Base-by-base conservation (phyloP, 2,113 vertebrate species). In the Phalacrocorax carbo region DNA sequence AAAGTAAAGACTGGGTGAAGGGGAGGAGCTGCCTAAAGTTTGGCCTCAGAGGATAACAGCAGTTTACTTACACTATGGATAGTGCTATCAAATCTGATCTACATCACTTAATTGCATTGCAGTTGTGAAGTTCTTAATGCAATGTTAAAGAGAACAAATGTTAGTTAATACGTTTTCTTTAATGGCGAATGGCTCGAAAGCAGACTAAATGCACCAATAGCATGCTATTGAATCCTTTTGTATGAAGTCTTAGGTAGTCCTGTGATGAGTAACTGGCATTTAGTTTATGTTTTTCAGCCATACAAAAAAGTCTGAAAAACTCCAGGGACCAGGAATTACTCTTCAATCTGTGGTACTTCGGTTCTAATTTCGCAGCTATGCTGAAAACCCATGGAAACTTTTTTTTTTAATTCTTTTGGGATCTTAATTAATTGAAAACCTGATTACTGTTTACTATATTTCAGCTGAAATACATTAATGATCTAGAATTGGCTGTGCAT, bases 391-490 rank as follows among this genome's bases (percentile, higher is more conserved):
- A 2, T 26, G 81, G 3, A 80, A 72, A 18, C 3, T 40, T 69
- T 60, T 3, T 48, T 54, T 1, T 38, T 10, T 10, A 38, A 7
- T 94, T 91, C 14, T 68, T 79, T 57, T 46, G 27, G 55, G 5
- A 34, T 65, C 54, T 42, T 64, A 87, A 27, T 42, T 64, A 87
- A 27, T 38, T 58, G 38, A 58, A 85, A 93, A 49, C 6, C 62
- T 82, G 91, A 66, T 96, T 19, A 26, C 25, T 88, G 61, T 76
- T 94, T 61, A 20, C 27, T 97, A 2, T 97, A 12, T 97, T 98
- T 82, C 97, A 99, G 99, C 96, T 99, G 93, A 72, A 97, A 79
- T 95, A 60, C 86, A 98, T 99, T 62, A 98, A 99, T 93, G 97
- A 98, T 6, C 77, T 99, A 61, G 99, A 99, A 51, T 73, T 98